Base-by-base conservation (phyloP, 2,797 vertebrate species). In the Siniperca undulata region DNA sequence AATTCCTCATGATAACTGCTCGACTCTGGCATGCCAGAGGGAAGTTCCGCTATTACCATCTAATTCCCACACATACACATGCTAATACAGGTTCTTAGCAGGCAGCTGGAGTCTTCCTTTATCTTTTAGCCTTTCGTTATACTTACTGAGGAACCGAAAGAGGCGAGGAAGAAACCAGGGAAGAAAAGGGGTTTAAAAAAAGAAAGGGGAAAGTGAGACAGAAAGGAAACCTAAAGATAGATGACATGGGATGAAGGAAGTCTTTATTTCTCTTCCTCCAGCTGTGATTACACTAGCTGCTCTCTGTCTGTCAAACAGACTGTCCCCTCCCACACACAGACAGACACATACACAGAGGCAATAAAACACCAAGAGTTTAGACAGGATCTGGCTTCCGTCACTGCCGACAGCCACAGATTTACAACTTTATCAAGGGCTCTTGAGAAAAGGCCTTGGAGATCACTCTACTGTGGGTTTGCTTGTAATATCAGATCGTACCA, bases 221-320 rank as follows among this genome's bases (percentile, higher is more conserved):
- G 64, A 86, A n/a, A 55, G 59, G 56, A 65, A 80, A 73, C 40
- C 27, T 58, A 17, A 73, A 83, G 85, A 86, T 42, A 36, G 80
- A 89, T 71, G 77, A 77, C n/a, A 42, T 2, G 42, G 36, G 78
- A 74, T 83, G 62, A 85, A 88, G 77, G 80, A 85, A 70, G 80
- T 84, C 68, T 80, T 75, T 66, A 75, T 78, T 74, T 66, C 70
- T 86, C 60, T 50, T 74, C 72, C 80, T 80, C 70, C 86, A 90
- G 87, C 80, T 82, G 87, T 83, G 86, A 90, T 90, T 89, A 88
- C 61, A 64, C 74, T 56, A 7, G 59, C 85, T 81, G 79, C 72
- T 82, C 42, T 77, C 82, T 59, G 75, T 70, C 83, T 74, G 83
- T 85, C 85, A 85, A 85, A 87, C 82, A 84, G 46, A 40, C 53